A percentile compares a stretch with the other conserved stretches of the same genome.
phyloP scores from a whole-genome alignment of 2,797 vertebrate species.

The Yasuhikotakia modesta region DNA sequence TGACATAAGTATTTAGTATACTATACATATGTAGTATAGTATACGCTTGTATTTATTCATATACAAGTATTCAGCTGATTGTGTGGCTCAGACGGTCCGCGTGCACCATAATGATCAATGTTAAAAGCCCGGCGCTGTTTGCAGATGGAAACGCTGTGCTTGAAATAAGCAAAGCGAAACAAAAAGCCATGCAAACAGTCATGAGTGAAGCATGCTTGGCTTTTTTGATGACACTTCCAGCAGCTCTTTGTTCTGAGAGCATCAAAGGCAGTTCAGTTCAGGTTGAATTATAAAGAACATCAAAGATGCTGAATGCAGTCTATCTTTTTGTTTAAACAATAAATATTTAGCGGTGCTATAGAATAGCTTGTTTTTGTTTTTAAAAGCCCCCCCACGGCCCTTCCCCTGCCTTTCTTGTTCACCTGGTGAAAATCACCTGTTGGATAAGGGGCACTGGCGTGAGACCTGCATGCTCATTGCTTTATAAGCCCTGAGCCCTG shows the following conservation, averaged over 20 bases:
- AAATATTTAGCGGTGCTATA: slow-evolving; percentile 71
- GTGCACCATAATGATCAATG: slow-evolving; percentile 64
- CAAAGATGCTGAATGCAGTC: slow-evolving; percentile 80
- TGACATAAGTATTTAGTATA: slow-evolving; percentile 1
- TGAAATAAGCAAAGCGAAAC: slow-evolving; percentile 74
- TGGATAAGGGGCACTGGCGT: slow-evolving; percentile 57
- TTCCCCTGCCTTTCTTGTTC: slow-evolving; percentile 62
- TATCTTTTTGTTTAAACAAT: slow-evolving; percentile 70
- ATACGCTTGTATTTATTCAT: slow-evolving; percentile 20
- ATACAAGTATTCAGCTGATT: slow-evolving; percentile 38
- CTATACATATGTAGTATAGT: too few species aligned
- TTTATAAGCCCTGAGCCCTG: slow-evolving; percentile 12
- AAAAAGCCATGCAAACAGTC: slow-evolving; percentile 63
- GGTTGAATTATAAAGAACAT: slow-evolving; percentile 84
- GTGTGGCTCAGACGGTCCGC: slow-evolving; percentile 64
- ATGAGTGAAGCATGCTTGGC: slow-evolving; percentile 76
- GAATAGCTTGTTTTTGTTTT: slow-evolving; percentile 75
- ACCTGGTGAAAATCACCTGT: slow-evolving; percentile 86
- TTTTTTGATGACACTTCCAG: slow-evolving; percentile 85
- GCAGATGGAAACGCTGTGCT: slow-evolving; percentile 71
- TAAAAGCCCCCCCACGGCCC: slow-evolving; percentile 31
- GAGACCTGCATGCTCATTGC: slow-evolving; percentile 61
- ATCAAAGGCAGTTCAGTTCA: slow-evolving; percentile 86
- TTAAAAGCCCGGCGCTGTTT: slow-evolving; percentile 72
- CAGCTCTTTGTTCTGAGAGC: slow-evolving; percentile 83